Base-by-base conservation (phyloP, 1,140 invertebrate genomes). In the Ganaspis sp. region DNA sequence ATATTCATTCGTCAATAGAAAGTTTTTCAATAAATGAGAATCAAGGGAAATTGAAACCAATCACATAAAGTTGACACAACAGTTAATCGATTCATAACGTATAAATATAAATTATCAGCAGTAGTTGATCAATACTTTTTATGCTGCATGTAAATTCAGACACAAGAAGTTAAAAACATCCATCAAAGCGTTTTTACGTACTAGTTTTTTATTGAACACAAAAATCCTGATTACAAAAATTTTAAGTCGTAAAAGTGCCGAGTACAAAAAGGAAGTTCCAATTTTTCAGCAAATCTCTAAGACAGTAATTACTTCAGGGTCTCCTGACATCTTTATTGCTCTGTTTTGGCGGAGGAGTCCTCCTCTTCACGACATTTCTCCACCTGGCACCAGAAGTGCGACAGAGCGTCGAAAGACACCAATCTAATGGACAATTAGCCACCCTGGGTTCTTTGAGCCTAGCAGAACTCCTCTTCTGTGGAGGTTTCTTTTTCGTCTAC, bases 281-380 rank as follows among this genome's bases (percentile, higher is more conserved):
- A 29, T 0, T 42, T 26, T 49, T 54, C 11, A 19, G 6, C 26
- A 17, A 12, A 49, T 54, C 21, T 38, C 23, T 26, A 69, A 64
- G 45, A 2, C 69, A 29, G 26, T 6, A 54, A 45, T 72, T 11
- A 72, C 73, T 64, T 64, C 88, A 93, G 87, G 89, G 92, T 74
- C 87, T 93, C 0, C 80, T 92, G 49, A 92, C 94, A 17, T 94
- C 93, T 6, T 84, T 94, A 38, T 86, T 96, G 58, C 92, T 95
- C 19, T 96, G 95, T 86, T 96, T 96, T 87, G 95, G 95, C 11
- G 96, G 95, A n/a, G 96, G 96, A 1, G 96, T 97, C 1, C 92
- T 97, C 40, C 87, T 97, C 12, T 95, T 94, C 81, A 96, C 96
- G 1, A 94, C 94, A 19, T 94, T 96, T 83, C 87, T 96, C 5